A percentile compares a stretch with the other conserved stretches of the same genome.
Evolutionary conservation across 2,113 vertebrate genomes (phyloP).

Genomic region (Butorides virescens): DNA sequence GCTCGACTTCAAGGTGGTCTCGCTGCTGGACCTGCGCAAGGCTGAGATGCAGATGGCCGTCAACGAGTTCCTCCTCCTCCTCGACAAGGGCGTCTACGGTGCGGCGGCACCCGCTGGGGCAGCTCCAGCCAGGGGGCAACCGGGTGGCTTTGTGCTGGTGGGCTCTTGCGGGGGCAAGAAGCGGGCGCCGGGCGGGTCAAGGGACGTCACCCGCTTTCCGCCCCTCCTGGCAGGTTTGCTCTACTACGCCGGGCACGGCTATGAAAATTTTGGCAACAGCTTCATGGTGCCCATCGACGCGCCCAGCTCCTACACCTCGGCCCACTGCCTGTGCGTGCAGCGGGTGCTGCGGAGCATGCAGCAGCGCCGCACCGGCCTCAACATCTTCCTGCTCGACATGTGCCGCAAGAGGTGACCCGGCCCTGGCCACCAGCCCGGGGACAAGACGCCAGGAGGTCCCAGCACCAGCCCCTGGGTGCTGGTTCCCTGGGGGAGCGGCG

Average conservation of each 20-base stretch:
- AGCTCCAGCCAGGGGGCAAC: background rate
- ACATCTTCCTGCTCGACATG: slow-evolving; percentile 89
- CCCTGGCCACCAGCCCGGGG: background rate
- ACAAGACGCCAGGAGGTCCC: background rate
- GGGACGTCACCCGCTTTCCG: background rate
- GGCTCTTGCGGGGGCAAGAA: background rate
- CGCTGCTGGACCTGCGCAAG: slow-evolving; percentile 83
- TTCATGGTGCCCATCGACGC: slow-evolving; percentile 89
- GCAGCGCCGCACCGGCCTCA: slow-evolving; percentile 81
- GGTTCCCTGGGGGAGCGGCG: rapidly evolving
- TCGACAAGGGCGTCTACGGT: slow-evolving; percentile 87
- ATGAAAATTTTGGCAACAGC: slow-evolving; percentile 89
- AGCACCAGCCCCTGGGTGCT: background rate
- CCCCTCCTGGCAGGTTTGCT: slow-evolving; percentile 75
- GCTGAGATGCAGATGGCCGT: slow-evolving; percentile 87
- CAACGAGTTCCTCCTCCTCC: slow-evolving; percentile 83
- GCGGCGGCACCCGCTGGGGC: rapidly evolving
- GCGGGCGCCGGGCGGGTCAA: background rate
- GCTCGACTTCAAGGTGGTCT: slow-evolving; percentile 89
- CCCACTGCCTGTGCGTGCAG: slow-evolving; percentile 86
- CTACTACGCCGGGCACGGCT: slow-evolving; percentile 86
- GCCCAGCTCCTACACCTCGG: slow-evolving; percentile 77
- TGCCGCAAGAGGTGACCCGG: slow-evolving; percentile 81
- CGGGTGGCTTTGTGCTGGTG: background rate
- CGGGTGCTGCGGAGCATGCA: slow-evolving; percentile 83